phyloP scores from a whole-genome alignment of 2,113 vertebrate species.

The Burhinus oedicnemus region DNA sequence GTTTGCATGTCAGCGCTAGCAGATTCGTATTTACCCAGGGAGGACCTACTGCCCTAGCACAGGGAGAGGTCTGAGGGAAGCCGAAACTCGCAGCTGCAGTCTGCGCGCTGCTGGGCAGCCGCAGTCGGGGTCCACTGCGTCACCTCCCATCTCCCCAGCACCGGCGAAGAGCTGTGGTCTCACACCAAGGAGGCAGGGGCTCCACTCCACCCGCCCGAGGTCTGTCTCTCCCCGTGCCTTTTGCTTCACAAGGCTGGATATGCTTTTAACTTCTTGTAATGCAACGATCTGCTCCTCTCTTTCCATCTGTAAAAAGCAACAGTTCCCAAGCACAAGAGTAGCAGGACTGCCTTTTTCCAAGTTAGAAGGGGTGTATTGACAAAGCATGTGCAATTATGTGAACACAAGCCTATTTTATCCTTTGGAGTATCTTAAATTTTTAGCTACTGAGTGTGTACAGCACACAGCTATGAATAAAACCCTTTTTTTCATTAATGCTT shows the following conservation, averaged over 20 bases:
- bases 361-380: background rate
- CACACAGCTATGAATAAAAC: background rate
- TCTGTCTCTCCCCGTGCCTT: background rate
- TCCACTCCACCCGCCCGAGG: background rate
- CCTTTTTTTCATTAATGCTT: background rate
- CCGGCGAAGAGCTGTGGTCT: background rate
- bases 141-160: background rate
- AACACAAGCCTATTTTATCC: background rate
- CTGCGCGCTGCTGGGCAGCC: rapidly evolving
- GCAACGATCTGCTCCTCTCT: background rate
- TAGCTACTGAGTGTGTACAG: background rate
- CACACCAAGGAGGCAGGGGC: background rate
- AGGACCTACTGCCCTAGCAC: background rate
- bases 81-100: background rate
- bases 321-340: background rate
- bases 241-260: background rate
- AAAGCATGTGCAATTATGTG: background rate
- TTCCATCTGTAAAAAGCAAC: background rate
- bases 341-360: background rate
- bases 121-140: rapidly evolving
- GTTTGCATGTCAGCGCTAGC: rapidly evolving
- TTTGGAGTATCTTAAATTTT: background rate
- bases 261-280: background rate
- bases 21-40: rapidly evolving
- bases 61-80: background rate